Conservation (phyloP, 2,888 invertebrate species). For the Amphipoea oculea region DNA sequence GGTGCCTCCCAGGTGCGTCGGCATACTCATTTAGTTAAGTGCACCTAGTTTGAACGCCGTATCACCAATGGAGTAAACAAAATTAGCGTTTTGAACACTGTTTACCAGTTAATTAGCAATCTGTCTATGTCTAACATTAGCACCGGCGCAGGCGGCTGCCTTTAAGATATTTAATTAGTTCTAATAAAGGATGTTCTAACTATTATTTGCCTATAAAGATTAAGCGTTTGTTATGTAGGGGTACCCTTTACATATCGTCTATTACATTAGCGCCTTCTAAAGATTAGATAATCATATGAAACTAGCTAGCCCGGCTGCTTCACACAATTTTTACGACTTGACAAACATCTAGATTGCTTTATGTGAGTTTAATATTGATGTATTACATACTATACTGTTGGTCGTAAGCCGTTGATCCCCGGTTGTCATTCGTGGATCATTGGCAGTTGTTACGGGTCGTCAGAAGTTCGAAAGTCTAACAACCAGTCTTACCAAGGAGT, state of each 20-base stretch:
- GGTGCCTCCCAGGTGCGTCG: constrained; percentile 84
- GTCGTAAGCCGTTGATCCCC: no score
- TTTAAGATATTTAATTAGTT: constrained; percentile 33
- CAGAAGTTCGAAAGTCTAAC: no score
- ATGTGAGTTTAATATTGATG: background rate
- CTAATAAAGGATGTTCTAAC: constrained; percentile 6
- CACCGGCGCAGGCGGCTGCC: constrained; percentile 13
- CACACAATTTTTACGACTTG: background rate
- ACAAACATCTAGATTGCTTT: background rate
- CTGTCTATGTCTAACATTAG: constrained; percentile 58
- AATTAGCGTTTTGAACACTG: constrained; percentile 71
- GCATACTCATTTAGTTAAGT: constrained; percentile 80
- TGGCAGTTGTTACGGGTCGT: no score
- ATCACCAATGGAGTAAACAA: constrained; percentile 73
- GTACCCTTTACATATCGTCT: background rate
- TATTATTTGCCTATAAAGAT: constrained; percentile 7
- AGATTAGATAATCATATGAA: background rate
- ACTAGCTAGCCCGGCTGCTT: background rate
- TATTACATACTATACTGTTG: background rate
- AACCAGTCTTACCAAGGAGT: no score
- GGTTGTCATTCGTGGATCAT: no score
- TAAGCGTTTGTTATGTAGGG: background rate
- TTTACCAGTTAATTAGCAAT: constrained; percentile 67
- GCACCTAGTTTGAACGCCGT: constrained; percentile 73
- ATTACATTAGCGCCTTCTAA: background rate